Base-by-base conservation (phyloP, 2,888 invertebrate species). In the Dinocampus coccinellae region DNA sequence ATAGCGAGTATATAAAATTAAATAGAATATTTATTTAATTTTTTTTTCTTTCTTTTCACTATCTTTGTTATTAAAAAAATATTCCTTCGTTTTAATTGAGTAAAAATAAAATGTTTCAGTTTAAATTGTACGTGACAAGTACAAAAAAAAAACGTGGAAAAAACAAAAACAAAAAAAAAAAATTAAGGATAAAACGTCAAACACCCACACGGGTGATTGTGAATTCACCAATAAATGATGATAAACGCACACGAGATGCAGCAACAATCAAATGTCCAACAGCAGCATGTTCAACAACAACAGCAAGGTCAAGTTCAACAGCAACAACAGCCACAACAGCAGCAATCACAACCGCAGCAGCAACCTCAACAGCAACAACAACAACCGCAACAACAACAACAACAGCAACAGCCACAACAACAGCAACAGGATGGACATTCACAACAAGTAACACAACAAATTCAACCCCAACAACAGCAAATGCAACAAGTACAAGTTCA, bases 361-460 rank as follows among this genome's bases (percentile, higher is more conserved):
- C 78, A 78, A 73, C 62, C 87, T 68, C 82, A 87, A 79, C 77
- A 81, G 74, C 78, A 88, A 79, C 75, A 81, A 72, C 76, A 81
- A 77, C 76, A 80, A 78, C 78, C 82, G 77, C 85, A 78, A 67
- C 87, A 80, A 78, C 82, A 69, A 76, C 88, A 76, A 79, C 88
- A 76, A 79, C 88, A 75, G 52, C 85, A 81, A 62, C 87, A 74
- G 78, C 29, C 47, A 83, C 76, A 80, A 3, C 75, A 75, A 4
- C 79, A 78, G 20, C 77, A 80, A 66, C 81, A 81, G 63, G 80
- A 81, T 61, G 79, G 80, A n/a, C 82, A 81, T 42, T 58, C 65
- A 7, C 75, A 72, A 47, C 80, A 78, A 58, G 73, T 75, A 36
- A 78, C 78, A 24, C 81, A 83, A 55, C 81, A 81, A 57, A 81